These are phyloP conservation scores for Protosalanx chinensis DNA, from an alignment of 2,797 vertebrate species.

Conservation along the genomic window DNA sequence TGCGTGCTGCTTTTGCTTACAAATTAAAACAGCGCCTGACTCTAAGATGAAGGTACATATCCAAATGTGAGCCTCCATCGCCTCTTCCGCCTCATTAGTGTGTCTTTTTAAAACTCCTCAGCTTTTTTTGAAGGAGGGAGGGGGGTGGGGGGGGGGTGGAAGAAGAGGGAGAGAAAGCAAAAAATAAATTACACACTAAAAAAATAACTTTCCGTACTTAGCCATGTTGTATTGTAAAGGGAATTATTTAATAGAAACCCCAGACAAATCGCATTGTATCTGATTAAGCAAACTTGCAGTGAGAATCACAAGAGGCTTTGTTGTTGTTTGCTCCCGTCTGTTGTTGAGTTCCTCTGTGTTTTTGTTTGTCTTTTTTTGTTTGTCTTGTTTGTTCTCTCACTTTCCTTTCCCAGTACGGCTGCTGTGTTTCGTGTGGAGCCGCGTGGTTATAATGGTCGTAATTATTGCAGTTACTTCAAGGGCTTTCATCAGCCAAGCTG, in stretches of 20 bases:
- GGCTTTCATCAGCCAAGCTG: constrained; percentile 43
- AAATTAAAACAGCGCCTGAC: constrained; percentile 73
- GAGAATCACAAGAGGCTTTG: constrained; percentile 62
- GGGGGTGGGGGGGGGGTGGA: neutral
- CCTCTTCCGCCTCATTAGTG: constrained; percentile 68
- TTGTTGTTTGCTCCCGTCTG: constrained; percentile 37
- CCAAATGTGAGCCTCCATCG: constrained; percentile 63
- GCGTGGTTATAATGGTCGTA: constrained; percentile 57
- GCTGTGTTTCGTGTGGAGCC: constrained; percentile 32
- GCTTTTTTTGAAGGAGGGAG: constrained; percentile 41
- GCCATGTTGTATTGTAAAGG: constrained; percentile 57
- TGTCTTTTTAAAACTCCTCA: constrained; percentile 57
- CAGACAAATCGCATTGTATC: constrained; percentile 69
- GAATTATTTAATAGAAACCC: constrained; percentile 62
- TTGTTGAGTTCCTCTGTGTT: constrained; percentile 43
- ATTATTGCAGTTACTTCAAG: constrained; percentile 53
- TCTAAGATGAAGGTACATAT: constrained; percentile 76
- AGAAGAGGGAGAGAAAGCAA: neutral
- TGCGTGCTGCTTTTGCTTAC: constrained; percentile 79
- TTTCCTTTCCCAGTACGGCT: neutral
- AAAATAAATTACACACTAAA: neutral
- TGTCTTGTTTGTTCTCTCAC: neutral
- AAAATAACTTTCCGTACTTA: constrained; percentile 43
- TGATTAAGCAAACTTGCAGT: constrained; percentile 67
- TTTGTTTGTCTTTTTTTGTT: constrained; percentile 29